A percentile compares a stretch with the other conserved stretches of the same genome.
Conservation (phyloP, 2,888 invertebrate genomes). For the Tachystola acroxantha region DNA sequence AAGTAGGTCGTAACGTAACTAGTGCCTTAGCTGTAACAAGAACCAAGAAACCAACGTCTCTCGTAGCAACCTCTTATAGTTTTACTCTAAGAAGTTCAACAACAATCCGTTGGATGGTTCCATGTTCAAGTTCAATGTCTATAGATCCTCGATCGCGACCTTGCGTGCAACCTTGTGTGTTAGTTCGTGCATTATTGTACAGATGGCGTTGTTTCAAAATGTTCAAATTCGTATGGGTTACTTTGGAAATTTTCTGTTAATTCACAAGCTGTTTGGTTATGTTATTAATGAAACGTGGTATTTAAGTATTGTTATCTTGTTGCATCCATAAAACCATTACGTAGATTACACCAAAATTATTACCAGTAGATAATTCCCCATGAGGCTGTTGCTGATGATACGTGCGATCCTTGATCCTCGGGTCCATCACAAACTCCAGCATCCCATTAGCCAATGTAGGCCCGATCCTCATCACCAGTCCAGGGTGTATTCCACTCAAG, state of each 20-base stretch:
- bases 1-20: too few relatives aligned
- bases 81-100: constrained; percentile 14
- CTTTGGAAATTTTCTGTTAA: too few relatives aligned
- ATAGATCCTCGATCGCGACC: constrained; percentile 17
- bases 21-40: too few relatives aligned
- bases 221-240: too few relatives aligned
- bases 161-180: not conserved
- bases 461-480: constrained; percentile 85
- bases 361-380: constrained; percentile 82
- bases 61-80: too few relatives aligned
- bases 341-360: constrained; percentile 4
- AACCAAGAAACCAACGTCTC: too few relatives aligned
- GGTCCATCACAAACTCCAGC: constrained; percentile 86
- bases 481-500: constrained; percentile 84
- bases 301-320: too few relatives aligned
- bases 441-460: constrained; percentile 85
- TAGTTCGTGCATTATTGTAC: constrained; percentile 21
- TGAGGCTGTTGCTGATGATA: constrained; percentile 69
- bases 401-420: constrained; percentile 72
- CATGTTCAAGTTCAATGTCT: constrained; percentile 39
- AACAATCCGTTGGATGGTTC: constrained; percentile 31
- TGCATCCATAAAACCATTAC: too few relatives aligned
- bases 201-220: constrained; percentile 46
- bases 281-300: too few relatives aligned
- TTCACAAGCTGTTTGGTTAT: too few relatives aligned